A percentile compares a stretch with the other conserved stretches of the same genome.
Evolutionary conservation across 2,888 invertebrate species (phyloP).

Genomic region (Eilema caniola): DNA sequence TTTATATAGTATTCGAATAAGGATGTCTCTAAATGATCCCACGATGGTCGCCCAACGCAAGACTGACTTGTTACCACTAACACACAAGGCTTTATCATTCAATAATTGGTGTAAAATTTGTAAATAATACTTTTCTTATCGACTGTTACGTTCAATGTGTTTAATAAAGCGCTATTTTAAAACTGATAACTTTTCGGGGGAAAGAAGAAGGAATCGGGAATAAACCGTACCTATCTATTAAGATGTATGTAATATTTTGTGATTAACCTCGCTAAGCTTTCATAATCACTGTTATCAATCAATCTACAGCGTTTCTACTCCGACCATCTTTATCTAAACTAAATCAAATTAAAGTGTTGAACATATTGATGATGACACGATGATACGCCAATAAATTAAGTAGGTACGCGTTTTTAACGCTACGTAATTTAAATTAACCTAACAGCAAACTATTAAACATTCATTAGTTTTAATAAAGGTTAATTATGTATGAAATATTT

Average conservation of each 20-base stretch:
- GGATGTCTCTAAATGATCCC: neutral
- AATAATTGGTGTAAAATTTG: neutral
- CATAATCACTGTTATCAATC: neutral
- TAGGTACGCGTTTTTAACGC: conserved; percentile 24
- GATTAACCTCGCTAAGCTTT: neutral
- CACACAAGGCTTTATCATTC: neutral
- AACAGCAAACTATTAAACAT: conserved; percentile 33
- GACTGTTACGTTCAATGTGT: no score
- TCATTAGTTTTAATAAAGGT: conserved; percentile 29
- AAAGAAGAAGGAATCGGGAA: no score
- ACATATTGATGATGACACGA: neutral
- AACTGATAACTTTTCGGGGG: no score
- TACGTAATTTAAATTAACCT: conserved; percentile 42
- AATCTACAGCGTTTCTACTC: neutral
- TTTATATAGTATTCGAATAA: no score
- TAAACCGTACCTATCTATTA: neutral
- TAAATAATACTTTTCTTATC: no score
- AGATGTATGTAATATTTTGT: neutral
- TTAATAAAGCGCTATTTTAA: no score
- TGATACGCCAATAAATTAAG: conserved; percentile 7
- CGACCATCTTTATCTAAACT: neutral
- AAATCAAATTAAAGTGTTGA: conserved; percentile 15
- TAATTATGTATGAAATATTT: conserved; percentile 28
- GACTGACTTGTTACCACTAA: neutral
- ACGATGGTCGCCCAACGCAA: neutral